A percentile compares a stretch with the other conserved stretches of the same genome.
phyloP scores from a whole-genome alignment of 2,797 vertebrate species.

The Pseudocheirus occidentalis region DNA sequence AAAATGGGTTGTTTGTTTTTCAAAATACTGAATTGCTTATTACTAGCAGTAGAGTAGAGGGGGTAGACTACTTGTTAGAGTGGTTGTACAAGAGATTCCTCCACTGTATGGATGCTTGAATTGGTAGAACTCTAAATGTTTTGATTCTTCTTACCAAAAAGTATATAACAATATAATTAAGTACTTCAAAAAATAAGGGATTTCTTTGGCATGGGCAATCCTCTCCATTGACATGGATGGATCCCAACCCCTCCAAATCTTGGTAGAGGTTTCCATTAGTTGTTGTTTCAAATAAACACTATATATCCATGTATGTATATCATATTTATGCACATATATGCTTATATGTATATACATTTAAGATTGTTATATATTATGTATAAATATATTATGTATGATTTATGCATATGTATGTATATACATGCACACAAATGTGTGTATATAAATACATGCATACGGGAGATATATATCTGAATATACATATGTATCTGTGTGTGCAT shows the following conservation, averaged over 20 bases:
- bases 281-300: neutral
- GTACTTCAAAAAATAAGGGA: neutral
- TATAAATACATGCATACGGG: neutral
- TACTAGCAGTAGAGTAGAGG: neutral
- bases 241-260: neutral
- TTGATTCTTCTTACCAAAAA: neutral
- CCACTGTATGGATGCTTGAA: neutral
- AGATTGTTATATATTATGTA: neutral
- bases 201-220: neutral
- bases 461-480: neutral
- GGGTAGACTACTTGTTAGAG: neutral
- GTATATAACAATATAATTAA: neutral
- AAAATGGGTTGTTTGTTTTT: neutral
- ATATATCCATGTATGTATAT: neutral
- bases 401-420: neutral
- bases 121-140: neutral
- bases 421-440: neutral
- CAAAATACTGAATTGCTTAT: neutral
- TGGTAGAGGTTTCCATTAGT: neutral
- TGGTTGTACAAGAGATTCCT: neutral
- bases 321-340: neutral
- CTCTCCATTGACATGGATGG: neutral
- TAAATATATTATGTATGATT: neutral
- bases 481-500: neutral
- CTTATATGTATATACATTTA: neutral